These are phyloP conservation scores for Spermophilus dauricus DNA, from an alignment of 2,113 vertebrate species.

Conservation along the genomic window DNA sequence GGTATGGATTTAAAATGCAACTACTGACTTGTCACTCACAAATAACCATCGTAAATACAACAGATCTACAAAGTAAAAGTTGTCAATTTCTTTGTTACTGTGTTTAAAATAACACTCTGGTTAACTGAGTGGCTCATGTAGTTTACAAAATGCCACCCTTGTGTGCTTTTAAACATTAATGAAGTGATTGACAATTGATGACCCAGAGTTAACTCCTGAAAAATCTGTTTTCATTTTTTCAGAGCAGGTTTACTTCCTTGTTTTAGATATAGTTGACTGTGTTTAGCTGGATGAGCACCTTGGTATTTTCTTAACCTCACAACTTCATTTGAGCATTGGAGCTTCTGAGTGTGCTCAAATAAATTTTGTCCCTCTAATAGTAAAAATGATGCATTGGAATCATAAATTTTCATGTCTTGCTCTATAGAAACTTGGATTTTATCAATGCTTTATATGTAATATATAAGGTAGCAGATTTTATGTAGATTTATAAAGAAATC, in stretches of 20 bases:
- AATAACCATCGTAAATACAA: background rate
- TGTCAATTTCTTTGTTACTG: background rate
- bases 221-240: constrained; percentile 24
- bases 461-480: background rate
- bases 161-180: background rate
- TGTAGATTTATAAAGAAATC: background rate
- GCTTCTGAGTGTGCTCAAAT: background rate
- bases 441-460: background rate
- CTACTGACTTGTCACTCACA: background rate
- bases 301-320: background rate
- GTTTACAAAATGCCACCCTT: background rate
- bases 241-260: background rate
- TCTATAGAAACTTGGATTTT: background rate
- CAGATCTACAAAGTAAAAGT: background rate
- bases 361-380: background rate
- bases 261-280: background rate
- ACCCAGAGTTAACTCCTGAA: background rate
- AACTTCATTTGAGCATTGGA: background rate
- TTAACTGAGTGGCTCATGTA: background rate
- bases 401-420: background rate
- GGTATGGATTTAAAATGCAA: background rate
- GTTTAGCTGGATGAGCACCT: background rate
- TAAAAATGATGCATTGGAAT: background rate
- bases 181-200: background rate
- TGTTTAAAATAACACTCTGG: background rate